A percentile compares a stretch with the other conserved stretches of the same genome.
These are phyloP conservation scores for Noctua janthina DNA, from an alignment of 2,888 invertebrate genomes.

Conservation along the genomic window DNA sequence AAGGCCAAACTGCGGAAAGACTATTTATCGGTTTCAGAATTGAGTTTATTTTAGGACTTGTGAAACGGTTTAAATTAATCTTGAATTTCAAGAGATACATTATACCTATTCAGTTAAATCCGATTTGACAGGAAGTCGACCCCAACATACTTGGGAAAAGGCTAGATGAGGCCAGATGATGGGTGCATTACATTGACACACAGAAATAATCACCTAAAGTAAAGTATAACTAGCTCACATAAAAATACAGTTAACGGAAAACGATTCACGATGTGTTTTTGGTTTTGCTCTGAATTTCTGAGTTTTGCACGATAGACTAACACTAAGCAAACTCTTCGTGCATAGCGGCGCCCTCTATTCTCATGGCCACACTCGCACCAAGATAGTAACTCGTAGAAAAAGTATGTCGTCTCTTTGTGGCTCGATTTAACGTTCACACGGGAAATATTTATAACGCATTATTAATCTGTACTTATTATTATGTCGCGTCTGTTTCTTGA, in stretches of 20 bases:
- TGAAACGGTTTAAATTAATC: neutral
- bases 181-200: neutral
- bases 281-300: too few species aligned
- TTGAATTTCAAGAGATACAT: neutral
- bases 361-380: conserved; percentile 49
- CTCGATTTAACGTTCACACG: conserved; percentile 55
- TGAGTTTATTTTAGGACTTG: neutral
- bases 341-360: conserved; percentile 23
- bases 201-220: neutral
- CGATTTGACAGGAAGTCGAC: neutral
- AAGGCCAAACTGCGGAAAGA: too few species aligned
- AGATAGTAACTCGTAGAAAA: conserved; percentile 41
- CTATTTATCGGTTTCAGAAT: neutral
- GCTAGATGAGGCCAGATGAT: neutral
- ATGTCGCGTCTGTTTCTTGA: conserved; percentile 23
- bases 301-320: neutral
- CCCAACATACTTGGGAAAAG: neutral
- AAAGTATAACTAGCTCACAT: neutral
- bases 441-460: conserved; percentile 48
- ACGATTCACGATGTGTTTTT: too few species aligned
- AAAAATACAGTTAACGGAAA: neutral
- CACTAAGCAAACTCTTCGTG: neutral
- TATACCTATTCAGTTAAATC: neutral
- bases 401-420: conserved; percentile 46
- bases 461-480: conserved; percentile 45